A percentile compares a stretch with the other conserved stretches of the same genome.
These are phyloP conservation scores for Pseudomugil gertrudae DNA, from an alignment of 2,797 vertebrate species.

Conservation along the genomic window DNA sequence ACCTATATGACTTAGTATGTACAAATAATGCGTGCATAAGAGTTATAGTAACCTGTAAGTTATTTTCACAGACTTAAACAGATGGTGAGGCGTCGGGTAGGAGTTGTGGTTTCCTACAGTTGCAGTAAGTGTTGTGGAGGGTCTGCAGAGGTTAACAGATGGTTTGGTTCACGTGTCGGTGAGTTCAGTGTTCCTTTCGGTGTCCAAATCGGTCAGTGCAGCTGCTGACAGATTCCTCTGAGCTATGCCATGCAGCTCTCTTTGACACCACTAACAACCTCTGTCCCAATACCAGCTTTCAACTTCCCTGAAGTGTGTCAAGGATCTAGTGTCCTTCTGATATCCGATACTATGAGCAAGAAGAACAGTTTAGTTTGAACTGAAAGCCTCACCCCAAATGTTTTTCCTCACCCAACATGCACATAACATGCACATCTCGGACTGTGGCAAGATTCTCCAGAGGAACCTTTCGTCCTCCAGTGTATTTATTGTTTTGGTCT, in stretches of 20 bases:
- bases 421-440: too few relatives aligned
- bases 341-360: too few relatives aligned
- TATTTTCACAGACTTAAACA: slow-evolving; percentile 4
- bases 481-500: too few relatives aligned
- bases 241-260: slow-evolving; percentile 33
- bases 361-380: too few relatives aligned
- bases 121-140: neutral
- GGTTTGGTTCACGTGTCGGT: slow-evolving; percentile 12
- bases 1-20: too few relatives aligned
- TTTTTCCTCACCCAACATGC: too few relatives aligned
- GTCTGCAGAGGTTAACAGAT: slow-evolving; percentile 13
- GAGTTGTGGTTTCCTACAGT: slow-evolving; percentile 13
- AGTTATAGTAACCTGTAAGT: neutral
- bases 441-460: too few relatives aligned
- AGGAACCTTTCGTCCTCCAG: too few relatives aligned
- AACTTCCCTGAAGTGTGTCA: slow-evolving; percentile 44
- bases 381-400: too few relatives aligned
- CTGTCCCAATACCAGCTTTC: slow-evolving; percentile 24
- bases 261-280: slow-evolving; percentile 55
- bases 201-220: slow-evolving; percentile 29
- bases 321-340: slow-evolving; percentile 51
- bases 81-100: neutral
- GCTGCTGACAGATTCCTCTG: slow-evolving; percentile 44
- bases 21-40: neutral
- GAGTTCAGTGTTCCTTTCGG: slow-evolving; percentile 21